phyloP scores from a whole-genome alignment of 1,140 invertebrate genomes.

The Temnothorax nylanderi region DNA sequence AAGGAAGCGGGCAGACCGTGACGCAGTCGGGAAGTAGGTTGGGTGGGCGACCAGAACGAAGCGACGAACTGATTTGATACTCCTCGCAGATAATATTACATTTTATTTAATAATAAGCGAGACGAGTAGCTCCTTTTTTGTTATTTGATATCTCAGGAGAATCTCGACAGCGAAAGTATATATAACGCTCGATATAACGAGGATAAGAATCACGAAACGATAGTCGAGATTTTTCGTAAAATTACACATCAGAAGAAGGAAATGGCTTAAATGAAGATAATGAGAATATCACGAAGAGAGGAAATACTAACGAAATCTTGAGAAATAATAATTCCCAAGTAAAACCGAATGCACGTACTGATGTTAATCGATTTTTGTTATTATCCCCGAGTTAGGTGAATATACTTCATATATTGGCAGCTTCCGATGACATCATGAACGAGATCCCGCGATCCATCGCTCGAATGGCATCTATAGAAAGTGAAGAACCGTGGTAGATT shows the following conservation, averaged over 20 bases:
- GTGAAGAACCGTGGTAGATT: conserved; percentile 36
- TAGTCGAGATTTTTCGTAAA: neutral
- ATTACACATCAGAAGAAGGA: neutral
- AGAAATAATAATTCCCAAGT: neutral
- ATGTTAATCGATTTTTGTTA: neutral
- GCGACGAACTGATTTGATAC: conserved; percentile 34
- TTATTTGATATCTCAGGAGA: neutral
- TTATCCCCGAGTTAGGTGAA: neutral
- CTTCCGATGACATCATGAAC: neutral
- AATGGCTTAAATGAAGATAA: neutral
- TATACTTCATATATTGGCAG: neutral
- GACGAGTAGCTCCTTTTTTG: neutral
- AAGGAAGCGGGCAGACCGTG: conserved; percentile 29
- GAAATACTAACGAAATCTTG: neutral
- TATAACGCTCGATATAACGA: neutral
- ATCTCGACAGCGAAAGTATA: neutral
- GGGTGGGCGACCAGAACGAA: neutral
- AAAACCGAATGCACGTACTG: neutral
- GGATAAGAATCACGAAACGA: neutral
- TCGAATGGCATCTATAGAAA: conserved; percentile 31
- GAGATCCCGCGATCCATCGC: neutral
- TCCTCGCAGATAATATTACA: neutral
- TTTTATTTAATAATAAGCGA: neutral
- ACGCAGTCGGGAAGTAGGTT: conserved; percentile 22
- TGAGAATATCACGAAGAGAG: neutral